phyloP scores from a whole-genome alignment of 1,140 invertebrate genomes.

The Hycleus phaleratus region DNA sequence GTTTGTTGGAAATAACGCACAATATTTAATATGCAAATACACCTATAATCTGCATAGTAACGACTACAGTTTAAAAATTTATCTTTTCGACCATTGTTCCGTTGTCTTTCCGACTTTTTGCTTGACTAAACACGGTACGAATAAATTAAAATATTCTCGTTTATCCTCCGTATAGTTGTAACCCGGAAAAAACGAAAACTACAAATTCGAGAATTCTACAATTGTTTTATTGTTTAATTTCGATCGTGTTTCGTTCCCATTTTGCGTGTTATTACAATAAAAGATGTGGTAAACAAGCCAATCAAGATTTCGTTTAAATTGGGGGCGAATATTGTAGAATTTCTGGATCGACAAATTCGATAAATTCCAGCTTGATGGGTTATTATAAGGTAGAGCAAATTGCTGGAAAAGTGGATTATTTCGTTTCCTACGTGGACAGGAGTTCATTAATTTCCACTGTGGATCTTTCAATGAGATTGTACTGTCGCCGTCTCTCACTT shows the following conservation, averaged over 20 bases:
- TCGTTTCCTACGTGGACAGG: constrained; percentile 35
- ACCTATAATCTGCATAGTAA: constrained; percentile 12
- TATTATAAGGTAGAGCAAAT: constrained; percentile 28
- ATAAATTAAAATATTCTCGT: constrained; percentile 12
- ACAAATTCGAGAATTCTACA: neutral
- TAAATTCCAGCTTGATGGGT: neutral
- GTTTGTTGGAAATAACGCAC: neutral
- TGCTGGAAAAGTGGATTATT: constrained; percentile 38
- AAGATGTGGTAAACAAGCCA: neutral
- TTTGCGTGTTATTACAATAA: neutral
- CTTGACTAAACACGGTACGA: constrained; percentile 13
- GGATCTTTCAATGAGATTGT: neutral
- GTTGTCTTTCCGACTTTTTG: constrained; percentile 4
- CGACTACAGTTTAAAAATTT: constrained; percentile 16
- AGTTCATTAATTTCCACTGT: constrained; percentile 35
- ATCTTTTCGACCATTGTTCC: neutral
- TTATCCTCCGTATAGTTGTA: neutral
- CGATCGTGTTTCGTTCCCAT: neutral
- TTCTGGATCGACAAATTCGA: too few species aligned
- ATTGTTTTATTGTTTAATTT: neutral
- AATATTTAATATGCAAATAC: constrained; percentile 16
- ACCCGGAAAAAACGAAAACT: neutral
- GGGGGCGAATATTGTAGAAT: too few species aligned
- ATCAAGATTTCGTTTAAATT: neutral
- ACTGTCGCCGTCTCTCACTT: neutral